Evolutionary conservation across 2,888 invertebrate species (phyloP).

Genomic region (Apodemia mormo): DNA sequence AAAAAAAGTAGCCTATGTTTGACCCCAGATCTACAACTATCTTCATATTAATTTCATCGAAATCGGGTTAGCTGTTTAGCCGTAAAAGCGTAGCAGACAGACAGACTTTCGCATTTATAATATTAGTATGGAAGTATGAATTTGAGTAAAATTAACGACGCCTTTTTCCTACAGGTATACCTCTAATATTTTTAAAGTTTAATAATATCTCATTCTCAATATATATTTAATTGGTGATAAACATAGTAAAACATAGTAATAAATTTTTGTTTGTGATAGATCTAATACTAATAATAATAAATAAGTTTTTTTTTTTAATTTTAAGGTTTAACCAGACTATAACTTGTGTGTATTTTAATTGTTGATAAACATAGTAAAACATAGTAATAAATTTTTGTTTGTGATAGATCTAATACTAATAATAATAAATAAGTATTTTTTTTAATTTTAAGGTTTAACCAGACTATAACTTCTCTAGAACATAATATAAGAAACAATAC

Average conservation of each 20-base stretch:
- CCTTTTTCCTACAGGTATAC: too few species aligned
- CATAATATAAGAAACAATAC: constrained; percentile 40
- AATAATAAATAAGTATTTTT: neutral
- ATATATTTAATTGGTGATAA: constrained; percentile 12
- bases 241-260: neutral
- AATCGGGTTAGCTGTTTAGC: too few species aligned
- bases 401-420: neutral
- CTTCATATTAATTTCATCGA: too few species aligned
- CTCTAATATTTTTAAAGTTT: too few species aligned
- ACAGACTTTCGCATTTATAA: too few species aligned
- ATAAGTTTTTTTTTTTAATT: neutral
- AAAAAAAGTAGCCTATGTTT: too few species aligned
- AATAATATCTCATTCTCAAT: constrained; percentile 10
- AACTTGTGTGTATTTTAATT: neutral
- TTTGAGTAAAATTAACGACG: too few species aligned
- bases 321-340: neutral
- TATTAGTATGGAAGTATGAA: too few species aligned
- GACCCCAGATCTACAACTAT: too few species aligned
- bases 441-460: neutral
- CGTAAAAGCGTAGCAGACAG: too few species aligned
- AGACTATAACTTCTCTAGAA: constrained; percentile 19
- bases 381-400: too few species aligned
- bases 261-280: too few species aligned
- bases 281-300: neutral
- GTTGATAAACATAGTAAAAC: neutral